A percentile compares a stretch with the other conserved stretches of the same genome.
Evolutionary conservation across 2,888 invertebrate species (phyloP).

Genomic region (Apotomis capreana): DNA sequence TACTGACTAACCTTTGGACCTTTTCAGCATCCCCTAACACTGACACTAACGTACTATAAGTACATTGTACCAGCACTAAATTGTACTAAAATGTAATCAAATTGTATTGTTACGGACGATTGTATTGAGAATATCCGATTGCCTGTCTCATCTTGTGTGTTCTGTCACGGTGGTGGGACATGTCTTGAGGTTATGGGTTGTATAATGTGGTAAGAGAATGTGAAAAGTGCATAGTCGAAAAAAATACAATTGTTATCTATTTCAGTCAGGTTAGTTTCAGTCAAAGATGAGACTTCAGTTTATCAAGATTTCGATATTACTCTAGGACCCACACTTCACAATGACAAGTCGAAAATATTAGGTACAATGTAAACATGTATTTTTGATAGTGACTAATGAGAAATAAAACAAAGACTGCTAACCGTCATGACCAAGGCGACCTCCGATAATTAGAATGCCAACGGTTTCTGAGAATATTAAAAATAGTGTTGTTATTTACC

Average conservation of each 20-base stretch:
- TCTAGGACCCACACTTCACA: neutral
- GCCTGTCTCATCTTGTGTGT: conserved; percentile 68
- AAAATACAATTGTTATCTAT: neutral
- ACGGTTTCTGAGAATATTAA: no score
- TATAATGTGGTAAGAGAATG: neutral
- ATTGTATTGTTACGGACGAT: conserved; percentile 41
- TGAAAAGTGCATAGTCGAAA: neutral
- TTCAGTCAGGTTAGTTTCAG: neutral
- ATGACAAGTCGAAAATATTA: neutral
- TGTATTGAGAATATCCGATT: conserved; percentile 45
- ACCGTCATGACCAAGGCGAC: neutral
- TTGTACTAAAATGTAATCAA: conserved; percentile 44
- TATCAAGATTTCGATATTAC: conserved; percentile 15
- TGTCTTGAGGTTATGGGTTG: conserved; percentile 51
- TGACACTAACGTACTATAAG: conserved; percentile 62
- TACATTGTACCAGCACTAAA: conserved; percentile 54
- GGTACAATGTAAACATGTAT: neutral
- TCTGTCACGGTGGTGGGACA: conserved; percentile 53
- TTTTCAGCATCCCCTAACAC: conserved; percentile 81
- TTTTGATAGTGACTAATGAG: neutral
- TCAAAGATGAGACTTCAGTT: conserved; percentile 15
- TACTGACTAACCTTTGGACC: conserved; percentile 79
- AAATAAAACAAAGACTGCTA: neutral
- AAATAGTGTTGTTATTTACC: no score
- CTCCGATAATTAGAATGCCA: neutral